These are phyloP conservation scores for Anastrepha obliqua DNA, from an alignment of 1,140 invertebrate genomes.

Conservation along the genomic window DNA sequence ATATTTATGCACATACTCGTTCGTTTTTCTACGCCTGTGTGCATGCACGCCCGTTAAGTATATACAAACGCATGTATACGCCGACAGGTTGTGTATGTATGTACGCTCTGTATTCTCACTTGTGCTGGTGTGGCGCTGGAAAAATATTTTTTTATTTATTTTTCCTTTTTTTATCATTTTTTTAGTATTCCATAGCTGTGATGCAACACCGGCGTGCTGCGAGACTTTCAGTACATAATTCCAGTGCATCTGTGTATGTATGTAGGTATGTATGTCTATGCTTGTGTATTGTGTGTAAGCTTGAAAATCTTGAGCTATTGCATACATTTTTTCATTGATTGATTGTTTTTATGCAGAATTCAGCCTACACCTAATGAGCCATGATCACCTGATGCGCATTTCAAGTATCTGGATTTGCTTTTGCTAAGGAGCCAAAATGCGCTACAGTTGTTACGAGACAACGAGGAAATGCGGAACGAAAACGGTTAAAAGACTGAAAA, in stretches of 20 bases:
- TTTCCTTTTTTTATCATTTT: background rate
- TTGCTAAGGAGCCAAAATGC: no score
- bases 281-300: background rate
- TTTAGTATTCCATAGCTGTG: background rate
- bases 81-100: background rate
- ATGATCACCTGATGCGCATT: no score
- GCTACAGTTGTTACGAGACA: no score
- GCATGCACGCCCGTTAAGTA: background rate
- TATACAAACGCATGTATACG: background rate
- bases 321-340: no score
- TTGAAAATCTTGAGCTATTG: no score
- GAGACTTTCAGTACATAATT: background rate
- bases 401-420: no score
- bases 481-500: no score
- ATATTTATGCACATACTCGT: constrained; percentile 36
- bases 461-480: no score
- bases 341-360: no score
- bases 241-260: background rate
- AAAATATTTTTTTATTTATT: background rate
- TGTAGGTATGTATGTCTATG: background rate
- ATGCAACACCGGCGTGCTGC: background rate
- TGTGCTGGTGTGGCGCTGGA: background rate
- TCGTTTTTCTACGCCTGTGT: background rate
- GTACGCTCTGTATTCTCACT: background rate
- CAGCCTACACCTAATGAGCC: no score